Base-by-base conservation (phyloP, 2,888 invertebrate genomes). In the Malthinus seriepunctatus region DNA sequence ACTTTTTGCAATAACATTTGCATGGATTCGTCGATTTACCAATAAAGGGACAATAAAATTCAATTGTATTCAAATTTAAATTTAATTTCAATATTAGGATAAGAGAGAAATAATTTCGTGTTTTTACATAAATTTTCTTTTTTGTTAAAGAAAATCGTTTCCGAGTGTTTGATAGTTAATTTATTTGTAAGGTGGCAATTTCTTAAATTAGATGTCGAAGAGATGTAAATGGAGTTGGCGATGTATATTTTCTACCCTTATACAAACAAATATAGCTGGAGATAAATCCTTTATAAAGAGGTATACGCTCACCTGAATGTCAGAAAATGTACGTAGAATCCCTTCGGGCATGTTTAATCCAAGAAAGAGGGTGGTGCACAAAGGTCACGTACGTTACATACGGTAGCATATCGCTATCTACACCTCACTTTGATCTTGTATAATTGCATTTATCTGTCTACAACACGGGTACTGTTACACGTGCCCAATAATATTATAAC, bases 301-400 rank as follows among this genome's bases (percentile, higher is more conserved):
- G 42, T 34, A 50, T 33, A 37, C 34, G 63, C 67, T 71, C 67
- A 76, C 76, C 75, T 76, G 73, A 63, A 75, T 68, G 60, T 73
- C 72, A 71, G 74, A 71, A 67, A 74, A 75, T 68, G 72, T 73
- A 69, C 70, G 71, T 66, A 71, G 71, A 63, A 75, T 72, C 69
- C 73, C 74, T 71, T 75, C 75, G 72, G 75, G 75, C 75, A 74
- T 74, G 70, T 72, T 76, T 72, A 71, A 68, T 69, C 69, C 67
- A 67, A 64, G 65, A 23, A 23, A 23, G 64, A 68, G 64, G 63
- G 63, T 61, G 65, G 67, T 66, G 69, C 72, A 71, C 70, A 71
- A 71, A 69, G 70, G 72, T 75, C 76, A 76, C 74, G 72, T 74
- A 72, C 67, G 67, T 69, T 71, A 67, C 69, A 73, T 69, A 68